These are phyloP conservation scores for Protosalanx chinensis DNA, from an alignment of 2,797 vertebrate genomes.

Conservation along the genomic window DNA sequence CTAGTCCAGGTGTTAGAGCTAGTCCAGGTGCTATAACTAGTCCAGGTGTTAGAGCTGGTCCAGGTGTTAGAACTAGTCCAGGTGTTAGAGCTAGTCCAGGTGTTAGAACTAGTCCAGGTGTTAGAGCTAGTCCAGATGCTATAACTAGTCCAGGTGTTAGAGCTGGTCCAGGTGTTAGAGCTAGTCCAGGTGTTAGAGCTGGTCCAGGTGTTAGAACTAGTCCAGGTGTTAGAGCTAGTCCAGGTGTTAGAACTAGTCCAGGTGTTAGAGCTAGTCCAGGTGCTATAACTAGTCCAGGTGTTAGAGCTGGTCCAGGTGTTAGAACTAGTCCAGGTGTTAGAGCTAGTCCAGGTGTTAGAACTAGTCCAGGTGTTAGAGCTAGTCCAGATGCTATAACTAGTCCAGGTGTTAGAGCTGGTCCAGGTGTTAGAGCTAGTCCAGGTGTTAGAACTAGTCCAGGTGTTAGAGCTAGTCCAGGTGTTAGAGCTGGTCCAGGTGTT, in stretches of 20 bases:
- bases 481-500: no score
- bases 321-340: constrained; percentile 36
- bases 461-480: not conserved
- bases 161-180: no score
- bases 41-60: no score
- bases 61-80: no score
- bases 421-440: constrained; percentile 31
- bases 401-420: not conserved
- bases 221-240: no score
- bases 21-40: no score
- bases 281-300: no score
- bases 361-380: no score
- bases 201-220: constrained; percentile 7
- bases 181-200: constrained; percentile 28
- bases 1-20: not conserved
- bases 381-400: no score
- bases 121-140: not conserved
- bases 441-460: not conserved
- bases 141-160: not conserved
- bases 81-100: constrained; percentile 30
- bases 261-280: no score
- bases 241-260: no score
- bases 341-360: constrained; percentile 23
- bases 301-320: no score
- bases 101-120: constrained; percentile 24